Evolutionary conservation across 2,797 vertebrate species (phyloP), one percentile per base, ranked within the genome.

Genomic region (Sebastes itinus): DNA sequence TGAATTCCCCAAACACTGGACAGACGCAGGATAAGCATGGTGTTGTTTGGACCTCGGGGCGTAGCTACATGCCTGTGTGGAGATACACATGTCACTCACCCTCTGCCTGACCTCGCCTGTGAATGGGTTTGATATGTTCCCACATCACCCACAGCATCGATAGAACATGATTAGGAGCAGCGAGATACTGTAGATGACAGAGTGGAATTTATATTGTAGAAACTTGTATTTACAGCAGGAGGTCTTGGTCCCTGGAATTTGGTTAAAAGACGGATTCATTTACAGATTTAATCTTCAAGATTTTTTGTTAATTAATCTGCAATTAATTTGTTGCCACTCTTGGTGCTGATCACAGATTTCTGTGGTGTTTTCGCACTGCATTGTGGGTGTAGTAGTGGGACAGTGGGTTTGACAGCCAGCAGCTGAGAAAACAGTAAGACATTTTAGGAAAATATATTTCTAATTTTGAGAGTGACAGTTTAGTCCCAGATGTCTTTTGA

Each of bases 1-100:
- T 73, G 69, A 73, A 74, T 61, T 86, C 76, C 46, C 14, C 14
- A 61, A 46, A 66, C 25, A 11, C 52, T 65, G 5, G 6, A 56
- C 42, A 46, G 20, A 55, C 23, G 33, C 32, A 33, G 54, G 8
- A 65, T 32, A 62, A 20, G 23, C 42, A 20, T 28, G 7, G 5
- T 9, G 30, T 11, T 33, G 20, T 52, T 14, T 55, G 30, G 16
- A 28, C 33, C 38, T 33, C 10, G 6, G 25, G 3, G 27, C 18
- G 33, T 2, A 20, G 18, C 12, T 33, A 28, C 8, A 27, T 3
- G 16, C 25, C 16, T 61, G 18, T 33, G 60, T n/a, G 13, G 32
- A 38, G 14, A 16, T 30, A 60, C 20, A 18, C 10, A 25, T n/a
- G 11, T 32, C 13, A 11, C 14, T 23, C 20, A 38, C 18, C 35